Evolutionary conservation across 2,113 vertebrate genomes (phyloP).

Genomic region (Probosciger aterrimus): DNA sequence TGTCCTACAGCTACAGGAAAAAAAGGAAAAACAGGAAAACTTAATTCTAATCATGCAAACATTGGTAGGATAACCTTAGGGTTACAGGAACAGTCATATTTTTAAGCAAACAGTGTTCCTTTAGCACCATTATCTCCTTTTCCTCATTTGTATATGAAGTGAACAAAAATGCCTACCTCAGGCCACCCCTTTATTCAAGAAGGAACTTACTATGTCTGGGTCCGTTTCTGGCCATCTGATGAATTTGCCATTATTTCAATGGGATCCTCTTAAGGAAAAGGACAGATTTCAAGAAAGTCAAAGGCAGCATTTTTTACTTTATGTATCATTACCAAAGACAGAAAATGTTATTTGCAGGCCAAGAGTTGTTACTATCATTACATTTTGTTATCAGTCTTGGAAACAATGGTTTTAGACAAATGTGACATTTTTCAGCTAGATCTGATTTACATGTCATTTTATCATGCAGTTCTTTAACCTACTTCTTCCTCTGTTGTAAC

Average conservation of each 20-base stretch:
- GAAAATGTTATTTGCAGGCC: neutral
- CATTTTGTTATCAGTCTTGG: neutral
- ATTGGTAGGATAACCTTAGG: conserved; percentile 3
- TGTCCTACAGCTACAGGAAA: conserved; percentile 15
- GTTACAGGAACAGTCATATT: neutral
- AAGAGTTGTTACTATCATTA: neutral
- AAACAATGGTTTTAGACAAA: neutral
- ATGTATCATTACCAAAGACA: neutral
- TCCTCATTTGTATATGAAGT: neutral
- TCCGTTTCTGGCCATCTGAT: neutral
- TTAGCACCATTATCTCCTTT: neutral
- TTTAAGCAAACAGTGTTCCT: neutral
- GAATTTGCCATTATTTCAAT: neutral
- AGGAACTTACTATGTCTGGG: neutral
- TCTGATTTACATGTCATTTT: neutral
- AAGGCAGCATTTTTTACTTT: neutral
- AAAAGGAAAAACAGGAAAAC: conserved; percentile 17
- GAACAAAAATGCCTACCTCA: neutral
- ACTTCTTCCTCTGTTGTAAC: neutral
- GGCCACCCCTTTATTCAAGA: neutral
- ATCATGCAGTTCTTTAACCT: neutral
- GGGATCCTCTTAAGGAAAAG: neutral
- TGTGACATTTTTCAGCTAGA: neutral
- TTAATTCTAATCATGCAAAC: neutral
- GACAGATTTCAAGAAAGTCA: neutral